phyloP scores from a whole-genome alignment of 1,140 invertebrate species.

The Hydropsyche tenuis region DNA sequence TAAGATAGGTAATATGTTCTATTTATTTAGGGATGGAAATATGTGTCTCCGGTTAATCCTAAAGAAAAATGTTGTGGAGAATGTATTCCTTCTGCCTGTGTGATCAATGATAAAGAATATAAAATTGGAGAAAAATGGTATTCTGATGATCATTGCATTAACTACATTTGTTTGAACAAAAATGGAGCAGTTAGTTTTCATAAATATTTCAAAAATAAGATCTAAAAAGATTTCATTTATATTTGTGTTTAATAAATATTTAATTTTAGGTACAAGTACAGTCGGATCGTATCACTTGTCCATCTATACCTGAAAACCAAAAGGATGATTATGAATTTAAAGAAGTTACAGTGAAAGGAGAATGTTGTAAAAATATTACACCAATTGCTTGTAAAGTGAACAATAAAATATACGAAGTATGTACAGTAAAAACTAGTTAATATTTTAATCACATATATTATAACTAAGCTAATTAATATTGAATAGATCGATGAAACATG shows the following conservation, averaged over 20 bases:
- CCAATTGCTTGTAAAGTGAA: slow-evolving; percentile 53
- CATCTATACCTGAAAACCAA: slow-evolving; percentile 51
- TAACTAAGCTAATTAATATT: background rate
- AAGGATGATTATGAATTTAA: slow-evolving; percentile 52
- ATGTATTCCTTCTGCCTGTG: slow-evolving; percentile 71
- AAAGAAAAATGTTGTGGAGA: slow-evolving; percentile 71
- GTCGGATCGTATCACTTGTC: slow-evolving; percentile 57
- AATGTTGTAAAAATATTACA: slow-evolving; percentile 53
- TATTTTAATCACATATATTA: too few species aligned
- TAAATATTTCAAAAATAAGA: background rate
- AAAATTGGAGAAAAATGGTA: slow-evolving; percentile 65
- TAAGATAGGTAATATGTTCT: slow-evolving; percentile 63
- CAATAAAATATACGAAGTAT: slow-evolving; percentile 46
- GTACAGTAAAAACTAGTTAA: too few species aligned
- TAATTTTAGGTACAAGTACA: slow-evolving; percentile 58
- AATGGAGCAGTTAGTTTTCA: slow-evolving; percentile 61
- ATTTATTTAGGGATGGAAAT: slow-evolving; percentile 67
- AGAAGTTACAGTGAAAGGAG: slow-evolving; percentile 47
- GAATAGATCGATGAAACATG: slow-evolving; percentile 20
- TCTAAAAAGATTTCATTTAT: background rate
- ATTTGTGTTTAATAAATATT: background rate
- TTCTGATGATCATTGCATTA: slow-evolving; percentile 72
- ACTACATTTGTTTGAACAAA: slow-evolving; percentile 63
- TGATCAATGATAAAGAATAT: slow-evolving; percentile 66
- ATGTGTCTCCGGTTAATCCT: slow-evolving; percentile 57